Evolutionary conservation across 2,113 vertebrate species (phyloP), one percentile per base, ranked within the genome.

Genomic region (Macquaria ambigua): DNA sequence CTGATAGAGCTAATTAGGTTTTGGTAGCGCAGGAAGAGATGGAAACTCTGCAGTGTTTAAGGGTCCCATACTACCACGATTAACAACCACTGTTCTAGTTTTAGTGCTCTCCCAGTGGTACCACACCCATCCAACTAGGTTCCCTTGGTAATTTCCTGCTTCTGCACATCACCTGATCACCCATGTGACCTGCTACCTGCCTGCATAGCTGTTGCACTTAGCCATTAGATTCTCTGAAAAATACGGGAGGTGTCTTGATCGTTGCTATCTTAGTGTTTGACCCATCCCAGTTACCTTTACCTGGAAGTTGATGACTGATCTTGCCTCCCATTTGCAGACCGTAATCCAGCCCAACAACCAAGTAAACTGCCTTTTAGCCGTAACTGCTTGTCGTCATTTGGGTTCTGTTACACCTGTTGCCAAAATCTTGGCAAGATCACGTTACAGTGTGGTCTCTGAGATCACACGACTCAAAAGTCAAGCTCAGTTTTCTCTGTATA

Each of bases 361-460:
- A 14, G 6, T 77, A 48, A 84, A 69, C 77, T 20, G 4, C 23
- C 61, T 69, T 69, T 62, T 21, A 84, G 23, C 52, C 16, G 25
- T 5, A 10, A n/a, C 10, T 66, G 58, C 34, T 31, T 39, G 52
- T 50, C 39, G 70, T 56, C 37, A 2, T 39, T 62, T 39, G 23
- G 74, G 34, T n/a, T 62, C 16, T 5, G 12, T 82, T 62, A 68
- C 34, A 34, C 23, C 55, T 14, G 50, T 28, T 20, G 41, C 34
- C 52, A 8, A 25, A 73, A 39, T 53, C 46, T 6, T n/a, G n/a
- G 23, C 37, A 10, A 58, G 67, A 71, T 84, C 72, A 23, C 16
- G 67, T 67, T 15, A 76, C 48, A 64, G 16, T 11, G 43, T 15
- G 21, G 37, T 77, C 43, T 69, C 8, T 21, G 37, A 37, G 68